Evolutionary conservation across 2,797 vertebrate species (phyloP).

Genomic region (Anniella stebbinsi): DNA sequence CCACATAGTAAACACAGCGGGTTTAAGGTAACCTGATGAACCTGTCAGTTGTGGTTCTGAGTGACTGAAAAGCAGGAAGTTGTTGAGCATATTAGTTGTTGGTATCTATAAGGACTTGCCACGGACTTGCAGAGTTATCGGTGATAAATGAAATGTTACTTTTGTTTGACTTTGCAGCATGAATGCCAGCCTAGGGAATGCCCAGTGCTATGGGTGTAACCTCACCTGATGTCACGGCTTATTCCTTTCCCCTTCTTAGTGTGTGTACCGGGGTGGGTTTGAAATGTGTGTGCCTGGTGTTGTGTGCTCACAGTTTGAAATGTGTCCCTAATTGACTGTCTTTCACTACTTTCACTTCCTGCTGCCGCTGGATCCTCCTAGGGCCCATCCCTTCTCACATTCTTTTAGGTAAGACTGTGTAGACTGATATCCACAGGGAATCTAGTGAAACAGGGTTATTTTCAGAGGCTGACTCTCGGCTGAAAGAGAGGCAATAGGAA

Average conservation of each 20-base stretch:
- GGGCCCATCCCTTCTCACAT: slow-evolving; percentile 95
- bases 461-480: neutral
- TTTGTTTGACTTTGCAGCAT: neutral
- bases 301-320: neutral
- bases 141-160: neutral
- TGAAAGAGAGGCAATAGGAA: neutral
- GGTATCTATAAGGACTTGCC: neutral
- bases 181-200: neutral
- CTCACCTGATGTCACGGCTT: neutral
- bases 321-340: slow-evolving; percentile 39
- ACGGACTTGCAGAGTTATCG: neutral
- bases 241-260: neutral
- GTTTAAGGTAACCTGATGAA: neutral
- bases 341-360: slow-evolving; percentile 75
- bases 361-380: slow-evolving; percentile 84
- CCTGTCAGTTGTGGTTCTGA: neutral
- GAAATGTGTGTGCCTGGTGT: neutral
- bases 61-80: neutral
- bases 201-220: neutral
- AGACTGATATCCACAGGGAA: too few species aligned
- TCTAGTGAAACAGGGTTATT: neutral
- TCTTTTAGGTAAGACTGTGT: slow-evolving; percentile 94
- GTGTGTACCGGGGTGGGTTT: neutral
- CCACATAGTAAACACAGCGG: neutral
- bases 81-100: too few species aligned